Evolutionary conservation across 2,113 vertebrate genomes (phyloP).

Genomic region (Aix galericulata): DNA sequence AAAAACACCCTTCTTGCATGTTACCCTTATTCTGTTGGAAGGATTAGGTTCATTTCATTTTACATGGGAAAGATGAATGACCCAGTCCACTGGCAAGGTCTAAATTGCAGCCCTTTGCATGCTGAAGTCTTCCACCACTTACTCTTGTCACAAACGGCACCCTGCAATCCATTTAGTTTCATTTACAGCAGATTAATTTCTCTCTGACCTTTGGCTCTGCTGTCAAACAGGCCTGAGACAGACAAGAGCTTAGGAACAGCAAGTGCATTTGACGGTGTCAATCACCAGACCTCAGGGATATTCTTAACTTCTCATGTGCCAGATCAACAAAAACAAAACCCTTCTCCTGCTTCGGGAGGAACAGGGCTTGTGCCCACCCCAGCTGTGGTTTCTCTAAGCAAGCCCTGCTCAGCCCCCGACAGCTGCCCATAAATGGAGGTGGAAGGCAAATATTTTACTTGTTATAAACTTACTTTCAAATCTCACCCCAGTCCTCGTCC

Average conservation of each 20-base stretch:
- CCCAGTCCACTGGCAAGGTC: conserved; percentile 30
- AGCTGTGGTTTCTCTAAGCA: background rate
- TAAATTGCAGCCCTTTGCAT: conserved; percentile 57
- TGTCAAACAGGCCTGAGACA: conserved; percentile 46
- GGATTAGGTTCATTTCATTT: conserved; percentile 49
- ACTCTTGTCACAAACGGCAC: conserved; percentile 59
- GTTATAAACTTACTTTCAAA: background rate
- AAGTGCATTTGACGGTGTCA: conserved; percentile 56
- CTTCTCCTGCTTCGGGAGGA: background rate
- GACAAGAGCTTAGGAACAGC: conserved; percentile 34
- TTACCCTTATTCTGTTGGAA: conserved; percentile 40
- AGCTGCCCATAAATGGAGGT: background rate
- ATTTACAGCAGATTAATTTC: conserved; percentile 74
- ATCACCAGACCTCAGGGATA: conserved; percentile 6
- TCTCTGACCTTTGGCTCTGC: conserved; percentile 48
- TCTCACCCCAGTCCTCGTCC: background rate
- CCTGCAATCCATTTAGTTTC: conserved; percentile 68
- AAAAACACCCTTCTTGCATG: conserved; percentile 28
- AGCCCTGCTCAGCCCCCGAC: rapidly evolving
- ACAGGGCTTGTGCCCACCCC: too few species aligned
- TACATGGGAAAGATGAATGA: conserved; percentile 51
- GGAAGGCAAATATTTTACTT: background rate
- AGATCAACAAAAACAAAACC: background rate
- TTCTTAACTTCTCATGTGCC: background rate
- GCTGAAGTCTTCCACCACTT: conserved; percentile 46